Evolutionary conservation across 2,888 invertebrate genomes (phyloP), one percentile per base, ranked within the genome.

Genomic region (Heliconius ismenius): DNA sequence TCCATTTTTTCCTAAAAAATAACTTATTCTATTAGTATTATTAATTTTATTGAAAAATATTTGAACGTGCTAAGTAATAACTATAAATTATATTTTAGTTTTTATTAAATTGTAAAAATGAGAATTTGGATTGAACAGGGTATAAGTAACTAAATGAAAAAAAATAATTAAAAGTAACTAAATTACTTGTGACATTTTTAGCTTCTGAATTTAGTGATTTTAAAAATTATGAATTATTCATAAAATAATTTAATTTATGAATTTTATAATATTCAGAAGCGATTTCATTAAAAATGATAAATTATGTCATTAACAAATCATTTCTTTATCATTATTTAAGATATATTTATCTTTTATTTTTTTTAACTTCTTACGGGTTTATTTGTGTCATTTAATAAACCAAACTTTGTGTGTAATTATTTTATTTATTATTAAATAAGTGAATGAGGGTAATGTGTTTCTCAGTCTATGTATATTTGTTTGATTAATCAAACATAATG

Each of bases 341-440:
- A 75, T 65, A 11, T 60, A n/a, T 39, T 39, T 58, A 60, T 73
- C 63, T 32, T 26, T 67, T 43, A 3, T 15, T 67, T 75, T n/a
- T 21, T 75, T 39, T 39, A 65, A 67, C 65, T 63, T 81, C 79
- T 81, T 86, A 89, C 89, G 88, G 89, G 89, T 90, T 85, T 85
- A 81, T 83, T 68, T 64, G 84, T 85, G 86, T 89, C 78, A 80
- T 80, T 79, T 80, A 84, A 85, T 87, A 85, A 80, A 82, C 83
- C 82, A 83, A 86, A 84, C 83, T 82, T 75, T 82, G 81, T 80
- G 74, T 62, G 75, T 81, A 75, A 76, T 75, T 75, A 73, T 24
- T 67, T 67, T 67, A 74, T 79, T 81, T 64, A 75, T 74, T 74
- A 80, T 84, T 82, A 85, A 89, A 76, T 39, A 11, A 3, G 39